Base-by-base conservation (phyloP, 2,797 vertebrate genomes). In the Catostomus latipinnis region DNA sequence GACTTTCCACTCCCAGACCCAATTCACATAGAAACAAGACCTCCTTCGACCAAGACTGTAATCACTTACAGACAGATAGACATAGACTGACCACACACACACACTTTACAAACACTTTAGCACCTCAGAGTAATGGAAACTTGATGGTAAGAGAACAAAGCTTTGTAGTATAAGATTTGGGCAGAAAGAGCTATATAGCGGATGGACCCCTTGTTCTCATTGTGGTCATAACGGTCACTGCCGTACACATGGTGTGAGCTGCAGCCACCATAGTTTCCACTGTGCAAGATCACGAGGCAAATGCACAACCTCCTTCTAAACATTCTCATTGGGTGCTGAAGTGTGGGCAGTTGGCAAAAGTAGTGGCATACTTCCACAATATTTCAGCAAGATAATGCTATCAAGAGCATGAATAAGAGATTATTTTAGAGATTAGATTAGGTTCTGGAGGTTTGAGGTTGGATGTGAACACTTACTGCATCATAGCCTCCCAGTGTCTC, bases 401-500 rank as follows among this genome's bases (percentile, higher is more conserved):
- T 71, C 70, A 48, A 52, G 6, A 5, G 56, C 46, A 43, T 77
- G 8, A 45, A 16, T 13, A 9, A 61, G n/a, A 70, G 66, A 69
- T 34, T 65, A 48, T 65, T 65, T 65, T 65, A 46, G 12, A 46
- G 43, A 65, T 48, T 6, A 43, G 52, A 16, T 65, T n/a, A 11
- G 13, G 16, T 13, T 69, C 49, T 71, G 54, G 12, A 45, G 22
- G 58, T 53, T 13, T 75, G 12, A 18, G 65, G 3, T 61, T 22
- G 13, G 7, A 2, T 22, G 5, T 57, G 34, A 34, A 67, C 69
- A 16, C 94, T 94, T 89, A 98, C 97, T 88, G 96, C 93, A 88
- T 98, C 96, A 1, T 98, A 98, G 85, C 97, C 96, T 43, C 97
- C 97, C 67, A 97, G 89, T 71, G 96, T 96, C 88, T 97, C 96